Evolutionary conservation across 2,797 vertebrate species (phyloP).

Genomic region (Hyperoplus lanceolatus): DNA sequence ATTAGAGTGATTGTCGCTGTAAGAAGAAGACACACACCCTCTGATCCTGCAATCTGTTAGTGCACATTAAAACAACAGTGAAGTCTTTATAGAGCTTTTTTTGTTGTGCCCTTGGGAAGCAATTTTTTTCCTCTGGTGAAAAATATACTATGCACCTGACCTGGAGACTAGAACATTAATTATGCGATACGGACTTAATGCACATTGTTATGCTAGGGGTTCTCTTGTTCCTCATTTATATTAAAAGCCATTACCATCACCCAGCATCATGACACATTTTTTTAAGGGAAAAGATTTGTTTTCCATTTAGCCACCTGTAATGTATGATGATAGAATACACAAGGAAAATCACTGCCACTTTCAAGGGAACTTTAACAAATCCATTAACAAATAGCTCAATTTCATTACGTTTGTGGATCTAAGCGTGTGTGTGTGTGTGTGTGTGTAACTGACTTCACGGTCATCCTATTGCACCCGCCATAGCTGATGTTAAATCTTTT

Average conservation of each 20-base stretch:
- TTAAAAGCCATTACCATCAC: neutral
- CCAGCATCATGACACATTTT: neutral
- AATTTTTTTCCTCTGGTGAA: neutral
- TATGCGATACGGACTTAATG: neutral
- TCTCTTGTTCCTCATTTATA: neutral
- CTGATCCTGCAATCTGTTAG: constrained; percentile 42
- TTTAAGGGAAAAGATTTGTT: neutral
- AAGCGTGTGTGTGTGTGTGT: constrained; percentile 7
- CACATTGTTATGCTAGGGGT: neutral
- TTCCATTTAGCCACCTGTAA: neutral
- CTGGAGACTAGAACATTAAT: neutral
- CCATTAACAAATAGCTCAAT: constrained; percentile 16
- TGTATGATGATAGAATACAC: constrained; percentile 5
- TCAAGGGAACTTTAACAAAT: constrained; percentile 1
- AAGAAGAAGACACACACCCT: constrained; percentile 29
- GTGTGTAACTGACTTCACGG: constrained; percentile 43
- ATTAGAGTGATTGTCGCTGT: constrained; percentile 11
- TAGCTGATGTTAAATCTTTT: constrained; percentile 5
- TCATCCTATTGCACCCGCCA: constrained; percentile 34
- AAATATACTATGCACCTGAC: neutral
- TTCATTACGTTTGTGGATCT: constrained; percentile 17
- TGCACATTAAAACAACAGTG: constrained; percentile 11
- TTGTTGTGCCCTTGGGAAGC: constrained; percentile 13
- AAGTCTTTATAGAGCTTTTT: neutral
- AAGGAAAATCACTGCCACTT: neutral